phyloP scores from a whole-genome alignment of 2,113 vertebrate genomes.

The Gulo gulo region DNA sequence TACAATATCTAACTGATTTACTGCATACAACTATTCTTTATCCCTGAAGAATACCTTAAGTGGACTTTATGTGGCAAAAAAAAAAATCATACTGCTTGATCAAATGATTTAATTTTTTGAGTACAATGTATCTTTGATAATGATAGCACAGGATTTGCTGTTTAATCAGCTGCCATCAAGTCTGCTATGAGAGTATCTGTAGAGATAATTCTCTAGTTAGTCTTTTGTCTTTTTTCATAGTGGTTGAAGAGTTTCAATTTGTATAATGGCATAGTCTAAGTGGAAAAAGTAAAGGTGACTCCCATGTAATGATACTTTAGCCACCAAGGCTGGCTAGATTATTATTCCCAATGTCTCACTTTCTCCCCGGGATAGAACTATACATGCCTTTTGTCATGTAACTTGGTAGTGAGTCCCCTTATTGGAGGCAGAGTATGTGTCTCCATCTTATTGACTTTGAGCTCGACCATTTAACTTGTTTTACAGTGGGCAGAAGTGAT shows the following conservation, averaged over 20 bases:
- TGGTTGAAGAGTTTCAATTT: background rate
- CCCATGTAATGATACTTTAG: background rate
- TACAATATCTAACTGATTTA: background rate
- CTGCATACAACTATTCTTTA: background rate
- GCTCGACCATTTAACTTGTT: background rate
- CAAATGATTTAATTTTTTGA: background rate
- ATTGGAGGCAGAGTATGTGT: background rate
- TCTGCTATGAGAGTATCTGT: background rate
- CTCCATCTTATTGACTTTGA: background rate
- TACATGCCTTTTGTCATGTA: background rate
- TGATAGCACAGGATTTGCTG: background rate
- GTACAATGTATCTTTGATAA: background rate
- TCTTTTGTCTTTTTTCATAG: background rate
- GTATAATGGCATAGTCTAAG: background rate
- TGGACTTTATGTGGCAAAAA: background rate
- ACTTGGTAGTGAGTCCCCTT: background rate
- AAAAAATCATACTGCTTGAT: background rate
- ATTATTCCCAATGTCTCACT: background rate
- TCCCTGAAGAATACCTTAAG: background rate
- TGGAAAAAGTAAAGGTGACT: background rate
- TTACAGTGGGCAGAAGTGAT: background rate
- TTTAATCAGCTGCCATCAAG: background rate
- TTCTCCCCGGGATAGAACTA: background rate
- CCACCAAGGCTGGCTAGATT: background rate
- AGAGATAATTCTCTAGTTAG: background rate